Evolutionary conservation across 2,888 invertebrate species (phyloP).

Genomic region (Stenoptilia bipunctidactyla): DNA sequence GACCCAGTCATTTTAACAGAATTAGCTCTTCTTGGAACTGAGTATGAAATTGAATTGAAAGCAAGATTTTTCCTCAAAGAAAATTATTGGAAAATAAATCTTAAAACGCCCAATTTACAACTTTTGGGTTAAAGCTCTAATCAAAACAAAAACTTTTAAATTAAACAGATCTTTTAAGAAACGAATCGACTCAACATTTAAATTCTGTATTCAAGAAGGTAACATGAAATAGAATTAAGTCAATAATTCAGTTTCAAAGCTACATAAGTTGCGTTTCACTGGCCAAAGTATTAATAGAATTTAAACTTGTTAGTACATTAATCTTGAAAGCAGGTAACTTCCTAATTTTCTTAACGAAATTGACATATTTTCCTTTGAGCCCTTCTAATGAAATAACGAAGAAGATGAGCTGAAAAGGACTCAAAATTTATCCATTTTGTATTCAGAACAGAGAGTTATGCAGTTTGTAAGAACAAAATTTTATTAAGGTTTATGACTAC

Average conservation of each 20-base stretch:
- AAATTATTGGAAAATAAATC: too few relatives aligned
- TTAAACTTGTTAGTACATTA: constrained; percentile 49
- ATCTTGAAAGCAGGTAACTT: constrained; percentile 55
- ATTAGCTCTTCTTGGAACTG: too few relatives aligned
- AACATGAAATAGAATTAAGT: neutral
- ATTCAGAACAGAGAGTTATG: constrained; percentile 29
- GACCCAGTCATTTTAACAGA: too few relatives aligned
- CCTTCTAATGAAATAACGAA: constrained; percentile 43
- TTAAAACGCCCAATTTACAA: too few relatives aligned
- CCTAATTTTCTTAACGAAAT: constrained; percentile 55
- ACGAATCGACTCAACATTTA: too few relatives aligned
- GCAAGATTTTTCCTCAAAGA: too few relatives aligned
- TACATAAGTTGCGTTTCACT: too few relatives aligned
- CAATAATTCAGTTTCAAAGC: neutral
- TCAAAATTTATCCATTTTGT: constrained; percentile 44
- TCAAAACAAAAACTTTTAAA: too few relatives aligned
- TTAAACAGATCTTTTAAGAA: too few relatives aligned
- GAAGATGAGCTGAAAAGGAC: constrained; percentile 25
- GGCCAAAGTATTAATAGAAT: neutral
- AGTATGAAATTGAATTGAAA: too few relatives aligned
- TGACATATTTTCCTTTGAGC: constrained; percentile 57
- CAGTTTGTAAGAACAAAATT: constrained; percentile 25
- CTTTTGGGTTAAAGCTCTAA: too few relatives aligned
- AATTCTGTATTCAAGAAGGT: too few relatives aligned
- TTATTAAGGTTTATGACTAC: constrained; percentile 5